Evolutionary conservation across 2,797 vertebrate genomes (phyloP), one percentile per base, ranked within the genome.

Genomic region (Poecilia wingei): DNA sequence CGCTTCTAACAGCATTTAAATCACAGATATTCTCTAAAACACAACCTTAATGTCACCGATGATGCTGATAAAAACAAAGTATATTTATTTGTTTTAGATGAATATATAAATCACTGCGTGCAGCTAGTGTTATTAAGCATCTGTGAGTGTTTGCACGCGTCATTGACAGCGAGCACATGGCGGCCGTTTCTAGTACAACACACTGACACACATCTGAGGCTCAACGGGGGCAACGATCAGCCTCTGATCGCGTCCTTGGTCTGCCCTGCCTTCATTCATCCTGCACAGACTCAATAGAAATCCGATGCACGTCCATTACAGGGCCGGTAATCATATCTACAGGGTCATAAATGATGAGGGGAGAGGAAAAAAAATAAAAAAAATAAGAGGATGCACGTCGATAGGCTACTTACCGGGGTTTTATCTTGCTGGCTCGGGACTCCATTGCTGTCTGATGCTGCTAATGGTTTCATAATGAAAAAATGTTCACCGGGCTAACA

Each of bases 401-500:
- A 90, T 84, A 46, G 82, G 87, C 92, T 97, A 98, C 98, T 99
- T 96, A 99, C 98, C 94, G 97, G 96, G 91, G 96, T 96, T 94
- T 97, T 98, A 95, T 99, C 98, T 94, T 97, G 97, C 96, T 98
- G 98, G 95, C 96, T 97, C 95, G 96, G 96, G 97, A 98, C 96
- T 97, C 97, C 98, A 98, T 99, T 98, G 95, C 96, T 96, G 95
- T 97, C 97, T 95, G 97, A 94, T 89, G 96, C 91, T 94, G 97
- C 97, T 97, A 99, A 98, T 93, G 98, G 98, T 96, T 99, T 99
- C 98, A 99, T 99, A 96, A 96, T 97, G 97, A 96, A 96, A 95
- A 96, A 87, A 96, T 95, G 94, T 95, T 94, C 91, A 92, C 95
- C 91, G 93, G 94, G 94, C 90, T 95, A 92, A 96, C 96, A 96